Evolutionary conservation across 2,888 invertebrate genomes (phyloP).

Genomic region (Carcina quercana): DNA sequence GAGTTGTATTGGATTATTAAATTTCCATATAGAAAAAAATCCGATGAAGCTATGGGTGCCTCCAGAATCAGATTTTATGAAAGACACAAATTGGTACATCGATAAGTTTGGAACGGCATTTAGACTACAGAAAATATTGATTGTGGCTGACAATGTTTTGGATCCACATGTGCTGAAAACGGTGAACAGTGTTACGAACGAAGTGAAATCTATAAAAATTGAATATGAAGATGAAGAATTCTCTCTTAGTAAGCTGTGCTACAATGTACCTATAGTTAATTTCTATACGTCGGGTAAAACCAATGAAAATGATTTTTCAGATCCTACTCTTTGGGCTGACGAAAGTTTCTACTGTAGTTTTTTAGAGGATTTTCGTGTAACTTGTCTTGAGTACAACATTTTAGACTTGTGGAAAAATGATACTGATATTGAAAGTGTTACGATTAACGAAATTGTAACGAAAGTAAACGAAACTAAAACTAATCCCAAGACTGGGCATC

Average conservation of each 20-base stretch:
- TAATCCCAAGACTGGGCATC: constrained; percentile 79
- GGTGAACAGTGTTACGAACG: constrained; percentile 66
- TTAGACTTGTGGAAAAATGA: constrained; percentile 82
- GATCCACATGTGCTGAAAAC: constrained; percentile 72
- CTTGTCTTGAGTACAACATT: constrained; percentile 78
- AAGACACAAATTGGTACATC: constrained; percentile 83
- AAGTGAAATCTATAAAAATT: constrained; percentile 53
- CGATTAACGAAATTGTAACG: constrained; percentile 75
- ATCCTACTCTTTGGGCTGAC: constrained; percentile 73
- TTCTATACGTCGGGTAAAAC: constrained; percentile 34
- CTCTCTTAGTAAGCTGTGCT: constrained; percentile 51
- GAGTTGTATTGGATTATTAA: constrained; percentile 76
- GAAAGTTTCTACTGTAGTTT: constrained; percentile 77
- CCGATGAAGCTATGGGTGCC: constrained; percentile 86
- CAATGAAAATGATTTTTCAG: constrained; percentile 50
- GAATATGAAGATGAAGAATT: constrained; percentile 33
- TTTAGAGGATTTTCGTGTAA: constrained; percentile 73
- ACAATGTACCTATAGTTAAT: constrained; percentile 60
- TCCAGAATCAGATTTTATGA: constrained; percentile 79
- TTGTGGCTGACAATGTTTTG: constrained; percentile 80
- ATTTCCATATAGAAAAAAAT: constrained; percentile 82
- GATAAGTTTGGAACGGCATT: constrained; percentile 77
- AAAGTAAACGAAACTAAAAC: constrained; percentile 73
- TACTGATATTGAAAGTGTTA: constrained; percentile 64
- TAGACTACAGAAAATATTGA: constrained; percentile 75